Evolutionary conservation across 37 sponge, comb jelly and placozoan genomes (phyloP).

Genomic region (Haliclona indistincta): DNA sequence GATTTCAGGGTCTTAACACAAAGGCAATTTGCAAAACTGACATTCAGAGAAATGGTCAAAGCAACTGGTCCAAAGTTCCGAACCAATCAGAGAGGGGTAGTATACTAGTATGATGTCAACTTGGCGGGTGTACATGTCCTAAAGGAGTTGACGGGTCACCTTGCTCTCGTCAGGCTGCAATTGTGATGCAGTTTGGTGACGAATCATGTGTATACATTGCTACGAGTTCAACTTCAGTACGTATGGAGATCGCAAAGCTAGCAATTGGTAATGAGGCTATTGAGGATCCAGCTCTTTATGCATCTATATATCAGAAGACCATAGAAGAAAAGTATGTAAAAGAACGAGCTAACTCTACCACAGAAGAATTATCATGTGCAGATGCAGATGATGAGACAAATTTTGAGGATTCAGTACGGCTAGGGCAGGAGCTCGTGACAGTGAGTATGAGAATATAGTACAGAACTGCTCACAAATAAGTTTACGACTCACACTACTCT

Average conservation of each 20-base stretch:
- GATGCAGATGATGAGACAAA: no score
- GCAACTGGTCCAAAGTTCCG: not conserved
- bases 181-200: not conserved
- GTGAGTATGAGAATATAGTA: no score
- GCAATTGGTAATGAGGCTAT: not conserved
- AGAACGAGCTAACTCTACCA: no score
- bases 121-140: not conserved
- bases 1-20: not conserved
- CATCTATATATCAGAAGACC: not conserved
- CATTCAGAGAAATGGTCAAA: not conserved
- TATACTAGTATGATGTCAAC: not conserved
- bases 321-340: constrained; percentile 1
- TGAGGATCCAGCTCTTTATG: not conserved
- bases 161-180: constrained; percentile 16
- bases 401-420: no score
- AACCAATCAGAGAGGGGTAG: constrained; percentile 6
- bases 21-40: not conserved
- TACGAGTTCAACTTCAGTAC: not conserved
- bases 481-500: no score
- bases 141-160: constrained; percentile 11
- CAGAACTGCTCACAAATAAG: no score
- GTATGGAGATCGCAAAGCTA: not conserved
- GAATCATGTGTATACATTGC: not conserved
- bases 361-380: no score
- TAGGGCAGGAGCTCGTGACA: no score